Percentiles rank a stretch among this genome's conserved stretches.
Conservation (phyloP, 2,797 vertebrate genomes). For the Channa striata region DNA sequence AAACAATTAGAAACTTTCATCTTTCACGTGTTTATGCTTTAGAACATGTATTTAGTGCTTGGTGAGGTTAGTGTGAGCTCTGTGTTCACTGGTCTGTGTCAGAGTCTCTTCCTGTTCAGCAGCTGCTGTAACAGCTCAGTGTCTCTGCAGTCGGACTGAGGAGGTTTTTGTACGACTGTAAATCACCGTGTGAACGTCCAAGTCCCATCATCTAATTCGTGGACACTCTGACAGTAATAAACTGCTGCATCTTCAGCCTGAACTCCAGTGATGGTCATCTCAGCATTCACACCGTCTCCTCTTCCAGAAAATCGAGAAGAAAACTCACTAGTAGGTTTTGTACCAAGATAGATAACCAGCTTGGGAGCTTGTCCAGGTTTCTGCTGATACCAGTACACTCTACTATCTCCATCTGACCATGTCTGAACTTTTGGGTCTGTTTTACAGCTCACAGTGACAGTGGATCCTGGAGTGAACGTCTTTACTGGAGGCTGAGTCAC, state of each 20-base stretch:
- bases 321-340: fast-evolving
- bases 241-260: constrained; percentile 67
- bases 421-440: no score
- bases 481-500: no score
- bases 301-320: constrained; percentile 31
- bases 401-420: no score
- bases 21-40: no score
- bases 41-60: background rate
- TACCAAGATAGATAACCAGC: no score
- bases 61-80: constrained; percentile 33
- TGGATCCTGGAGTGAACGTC: no score
- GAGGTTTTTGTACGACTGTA: constrained; percentile 63
- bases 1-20: no score
- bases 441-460: background rate
- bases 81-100: constrained; percentile 50
- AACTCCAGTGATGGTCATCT: constrained; percentile 64
- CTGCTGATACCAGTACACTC: no score
- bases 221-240: constrained; percentile 32
- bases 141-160: constrained; percentile 55
- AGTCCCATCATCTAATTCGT: fast-evolving
- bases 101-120: constrained; percentile 51
- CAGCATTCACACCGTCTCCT: no score
- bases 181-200: constrained; percentile 67
- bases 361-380: no score
- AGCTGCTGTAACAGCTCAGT: constrained; percentile 61